Conservation (phyloP, 2,888 invertebrate genomes). For the Euplagia quadripunctaria region DNA sequence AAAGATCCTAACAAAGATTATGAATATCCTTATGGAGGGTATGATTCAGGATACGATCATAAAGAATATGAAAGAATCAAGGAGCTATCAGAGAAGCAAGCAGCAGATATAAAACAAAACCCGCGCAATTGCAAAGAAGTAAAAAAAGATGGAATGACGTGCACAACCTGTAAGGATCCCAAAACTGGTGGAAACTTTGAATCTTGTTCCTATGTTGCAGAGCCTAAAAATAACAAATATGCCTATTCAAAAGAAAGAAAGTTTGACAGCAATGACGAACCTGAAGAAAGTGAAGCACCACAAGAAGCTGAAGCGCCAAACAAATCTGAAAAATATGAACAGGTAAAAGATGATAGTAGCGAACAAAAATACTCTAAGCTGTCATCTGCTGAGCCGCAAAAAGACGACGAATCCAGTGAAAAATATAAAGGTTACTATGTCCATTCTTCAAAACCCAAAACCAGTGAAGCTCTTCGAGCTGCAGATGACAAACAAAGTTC, state of each 20-base stretch:
- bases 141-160: slow-evolving; percentile 89
- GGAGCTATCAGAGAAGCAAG: slow-evolving; percentile 88
- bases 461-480: slow-evolving; percentile 75
- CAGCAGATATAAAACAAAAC: slow-evolving; percentile 88
- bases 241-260: slow-evolving; percentile 90
- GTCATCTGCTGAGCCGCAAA: slow-evolving; percentile 61
- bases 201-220: slow-evolving; percentile 92
- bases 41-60: slow-evolving; percentile 84
- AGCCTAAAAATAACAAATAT: slow-evolving; percentile 91
- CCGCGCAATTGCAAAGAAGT: slow-evolving; percentile 90
- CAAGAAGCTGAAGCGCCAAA: slow-evolving; percentile 73
- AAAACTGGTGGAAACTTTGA: slow-evolving; percentile 93
- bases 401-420: slow-evolving; percentile 67
- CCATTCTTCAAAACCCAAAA: slow-evolving; percentile 74
- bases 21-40: slow-evolving; percentile 79
- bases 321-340: slow-evolving; percentile 73
- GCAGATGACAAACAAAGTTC: slow-evolving; percentile 70
- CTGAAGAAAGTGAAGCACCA: slow-evolving; percentile 80
- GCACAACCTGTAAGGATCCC: slow-evolving; percentile 91
- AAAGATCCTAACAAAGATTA: slow-evolving; percentile 78
- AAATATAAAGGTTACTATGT: slow-evolving; percentile 80
- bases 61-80: slow-evolving; percentile 87
- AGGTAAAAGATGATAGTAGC: slow-evolving; percentile 61
- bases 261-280: slow-evolving; percentile 88
- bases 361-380: slow-evolving; percentile 67